Conservation (phyloP, 2,797 vertebrate species). For the Harpagifer antarcticus region DNA sequence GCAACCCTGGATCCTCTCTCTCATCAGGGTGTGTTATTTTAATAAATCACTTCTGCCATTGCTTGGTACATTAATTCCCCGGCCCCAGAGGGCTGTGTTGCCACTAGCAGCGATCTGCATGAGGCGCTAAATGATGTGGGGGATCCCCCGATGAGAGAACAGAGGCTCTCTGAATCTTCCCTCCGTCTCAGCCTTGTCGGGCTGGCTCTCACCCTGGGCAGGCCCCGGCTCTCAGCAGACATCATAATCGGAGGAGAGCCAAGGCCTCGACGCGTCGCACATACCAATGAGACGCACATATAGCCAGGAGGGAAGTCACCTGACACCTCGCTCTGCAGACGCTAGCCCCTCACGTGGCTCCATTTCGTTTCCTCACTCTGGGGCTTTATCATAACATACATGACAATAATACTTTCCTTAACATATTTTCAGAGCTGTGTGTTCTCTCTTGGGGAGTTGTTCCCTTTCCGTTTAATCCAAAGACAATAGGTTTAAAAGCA, state of each 20-base stretch:
- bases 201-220: constrained; percentile 71
- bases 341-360: constrained; percentile 29
- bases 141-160: constrained; percentile 78
- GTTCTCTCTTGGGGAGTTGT: constrained; percentile 8
- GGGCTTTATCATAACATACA: constrained; percentile 12
- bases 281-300: constrained; percentile 65
- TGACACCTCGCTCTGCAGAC: constrained; percentile 59
- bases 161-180: constrained; percentile 68
- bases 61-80: constrained; percentile 74
- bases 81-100: constrained; percentile 72
- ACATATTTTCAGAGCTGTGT: constrained; percentile 3
- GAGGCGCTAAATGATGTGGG: constrained; percentile 84
- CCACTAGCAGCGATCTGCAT: constrained; percentile 81
- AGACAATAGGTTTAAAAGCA: constrained; percentile 31
- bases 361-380: constrained; percentile 35
- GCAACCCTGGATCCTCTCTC: constrained; percentile 55
- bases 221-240: constrained; percentile 66
- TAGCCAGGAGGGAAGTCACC: constrained; percentile 61
- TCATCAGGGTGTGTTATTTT: constrained; percentile 68
- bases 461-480: constrained; percentile 20
- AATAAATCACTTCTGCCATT: constrained; percentile 75
- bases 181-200: constrained; percentile 59
- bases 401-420: neutral
- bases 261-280: constrained; percentile 44
- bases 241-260: constrained; percentile 68